Conservation (phyloP, 2,113 vertebrate genomes). For the Onychostoma macrolepis region DNA sequence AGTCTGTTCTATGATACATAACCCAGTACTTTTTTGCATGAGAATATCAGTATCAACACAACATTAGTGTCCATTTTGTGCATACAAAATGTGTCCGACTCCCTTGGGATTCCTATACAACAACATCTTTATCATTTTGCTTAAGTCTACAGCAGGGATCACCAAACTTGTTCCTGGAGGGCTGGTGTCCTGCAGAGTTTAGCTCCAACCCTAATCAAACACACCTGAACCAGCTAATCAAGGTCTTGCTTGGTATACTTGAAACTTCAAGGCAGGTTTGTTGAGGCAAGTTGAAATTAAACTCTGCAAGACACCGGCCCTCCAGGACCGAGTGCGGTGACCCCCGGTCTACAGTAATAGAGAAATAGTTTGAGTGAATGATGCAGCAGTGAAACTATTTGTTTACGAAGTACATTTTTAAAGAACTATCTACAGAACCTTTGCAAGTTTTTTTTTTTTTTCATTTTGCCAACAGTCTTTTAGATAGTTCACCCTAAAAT, state of each 20-base stretch:
- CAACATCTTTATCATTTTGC: neutral
- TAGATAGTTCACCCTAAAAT: neutral
- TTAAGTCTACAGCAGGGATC: neutral
- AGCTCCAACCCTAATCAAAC: no score
- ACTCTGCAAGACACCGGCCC: no score
- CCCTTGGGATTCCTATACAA: neutral
- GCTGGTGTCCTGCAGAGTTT: no score
- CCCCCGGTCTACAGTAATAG: neutral
- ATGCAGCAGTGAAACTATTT: neutral
- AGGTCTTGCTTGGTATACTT: no score
- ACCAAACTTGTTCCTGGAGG: no score
- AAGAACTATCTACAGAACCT: neutral
- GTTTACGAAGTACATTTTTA: neutral
- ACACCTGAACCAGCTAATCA: no score
- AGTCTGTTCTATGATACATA: neutral
- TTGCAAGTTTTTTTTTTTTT: neutral
- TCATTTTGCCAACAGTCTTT: neutral
- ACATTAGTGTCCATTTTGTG: constrained; percentile 29
- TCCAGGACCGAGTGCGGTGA: no score
- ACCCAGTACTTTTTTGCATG: neutral
- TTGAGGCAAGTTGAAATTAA: no score
- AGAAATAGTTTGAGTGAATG: neutral
- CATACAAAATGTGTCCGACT: neutral
- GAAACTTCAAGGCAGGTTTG: no score
- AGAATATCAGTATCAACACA: neutral